Evolutionary conservation across 2,797 vertebrate genomes (phyloP).

Genomic region (Clarias laeviceps): DNA sequence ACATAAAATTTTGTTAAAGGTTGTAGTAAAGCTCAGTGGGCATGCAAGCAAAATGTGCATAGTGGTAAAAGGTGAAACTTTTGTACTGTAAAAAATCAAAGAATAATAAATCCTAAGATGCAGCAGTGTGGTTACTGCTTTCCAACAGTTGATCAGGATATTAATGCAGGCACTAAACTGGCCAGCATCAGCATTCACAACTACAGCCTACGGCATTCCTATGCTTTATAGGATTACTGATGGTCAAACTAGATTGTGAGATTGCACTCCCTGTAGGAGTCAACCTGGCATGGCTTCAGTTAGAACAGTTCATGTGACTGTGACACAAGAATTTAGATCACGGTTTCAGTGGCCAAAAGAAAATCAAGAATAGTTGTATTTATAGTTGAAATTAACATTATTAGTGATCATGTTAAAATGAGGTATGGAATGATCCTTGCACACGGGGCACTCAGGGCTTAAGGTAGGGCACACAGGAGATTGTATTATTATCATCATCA

Average conservation of each 20-base stretch:
- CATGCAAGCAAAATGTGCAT: neutral
- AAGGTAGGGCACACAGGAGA: too few relatives aligned
- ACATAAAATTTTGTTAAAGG: neutral
- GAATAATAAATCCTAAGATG: neutral
- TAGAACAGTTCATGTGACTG: constrained; percentile 47
- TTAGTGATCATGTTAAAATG: neutral
- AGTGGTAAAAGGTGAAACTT: neutral
- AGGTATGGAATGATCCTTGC: too few relatives aligned
- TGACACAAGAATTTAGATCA: constrained; percentile 45
- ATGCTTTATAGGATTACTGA: constrained; percentile 64
- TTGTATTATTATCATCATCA: too few relatives aligned
- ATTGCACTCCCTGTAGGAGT: constrained; percentile 60
- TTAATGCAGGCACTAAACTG: constrained; percentile 18
- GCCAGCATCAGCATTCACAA: constrained; percentile 53
- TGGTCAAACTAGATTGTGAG: constrained; percentile 66
- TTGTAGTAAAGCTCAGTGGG: neutral
- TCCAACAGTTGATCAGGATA: constrained; percentile 23
- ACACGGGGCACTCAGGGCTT: too few relatives aligned
- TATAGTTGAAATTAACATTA: neutral
- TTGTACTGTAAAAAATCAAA: neutral
- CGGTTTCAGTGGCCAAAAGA: constrained; percentile 17
- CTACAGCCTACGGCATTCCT: constrained; percentile 62
- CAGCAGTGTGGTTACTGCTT: neutral
- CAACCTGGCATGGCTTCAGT: constrained; percentile 62
- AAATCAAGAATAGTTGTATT: neutral